Evolutionary conservation across 2,888 invertebrate genomes (phyloP).

Genomic region (Drosophila nr. perissopoda): DNA sequence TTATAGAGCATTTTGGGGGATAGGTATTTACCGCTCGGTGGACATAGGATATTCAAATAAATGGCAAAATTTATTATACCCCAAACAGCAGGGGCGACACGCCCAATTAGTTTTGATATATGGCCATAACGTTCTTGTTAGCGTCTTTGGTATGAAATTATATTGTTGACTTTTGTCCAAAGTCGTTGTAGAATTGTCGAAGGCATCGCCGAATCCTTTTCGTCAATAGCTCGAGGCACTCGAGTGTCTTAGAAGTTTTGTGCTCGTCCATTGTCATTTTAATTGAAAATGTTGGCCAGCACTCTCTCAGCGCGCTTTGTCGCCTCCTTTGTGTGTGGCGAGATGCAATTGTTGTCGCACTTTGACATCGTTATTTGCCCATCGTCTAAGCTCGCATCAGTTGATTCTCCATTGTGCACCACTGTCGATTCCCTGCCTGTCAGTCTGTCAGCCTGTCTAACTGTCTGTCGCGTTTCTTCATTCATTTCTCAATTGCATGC

Average conservation of each 20-base stretch:
- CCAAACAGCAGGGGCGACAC: conserved; percentile 33
- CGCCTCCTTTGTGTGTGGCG: conserved; percentile 21
- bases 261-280: conserved; percentile 66
- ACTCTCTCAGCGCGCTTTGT: conserved; percentile 31
- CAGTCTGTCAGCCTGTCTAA: conserved; percentile 5
- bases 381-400: conserved; percentile 33
- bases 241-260: conserved; percentile 14
- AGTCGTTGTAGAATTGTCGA: conserved; percentile 1
- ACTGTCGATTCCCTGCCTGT: conserved; percentile 18
- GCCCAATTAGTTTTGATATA: conserved; percentile 71
- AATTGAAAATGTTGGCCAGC: conserved; percentile 65
- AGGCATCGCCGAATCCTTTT: conserved; percentile 25
- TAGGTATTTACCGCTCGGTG: conserved; percentile 8
- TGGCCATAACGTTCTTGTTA: conserved; percentile 34
- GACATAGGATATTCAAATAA: conserved; percentile 37
- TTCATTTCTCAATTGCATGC: conserved; percentile 28
- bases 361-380: conserved; percentile 45
- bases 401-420: conserved; percentile 36
- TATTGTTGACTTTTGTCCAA: conserved; percentile 45
- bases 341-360: conserved; percentile 46
- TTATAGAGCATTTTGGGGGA: conserved; percentile 40
- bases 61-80: conserved; percentile 55
- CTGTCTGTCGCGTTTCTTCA: conserved; percentile 13
- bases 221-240: conserved; percentile 19
- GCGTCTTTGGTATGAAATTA: conserved; percentile 54